phyloP scores from a whole-genome alignment of 2,113 vertebrate genomes.

The Origma solitaria region DNA sequence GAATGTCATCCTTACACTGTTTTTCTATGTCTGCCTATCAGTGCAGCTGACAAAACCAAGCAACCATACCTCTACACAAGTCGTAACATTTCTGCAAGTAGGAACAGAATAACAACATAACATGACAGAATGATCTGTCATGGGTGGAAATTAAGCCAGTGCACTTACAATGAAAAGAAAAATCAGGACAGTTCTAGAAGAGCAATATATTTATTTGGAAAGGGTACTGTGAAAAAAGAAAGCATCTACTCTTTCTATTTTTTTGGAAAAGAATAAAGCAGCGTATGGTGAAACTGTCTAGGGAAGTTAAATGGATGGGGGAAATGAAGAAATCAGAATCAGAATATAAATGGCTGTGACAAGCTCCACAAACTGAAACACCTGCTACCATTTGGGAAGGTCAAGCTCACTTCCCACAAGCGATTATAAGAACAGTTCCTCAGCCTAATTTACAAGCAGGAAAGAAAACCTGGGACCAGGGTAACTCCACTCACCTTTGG shows the following conservation, averaged over 20 bases:
- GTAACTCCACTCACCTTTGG: not conserved
- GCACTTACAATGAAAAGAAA: not conserved
- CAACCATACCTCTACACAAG: not conserved
- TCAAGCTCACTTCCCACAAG: not conserved
- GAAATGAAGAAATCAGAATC: not conserved
- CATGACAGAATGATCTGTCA: not conserved
- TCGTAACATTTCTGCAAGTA: not conserved
- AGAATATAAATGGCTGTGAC: not conserved
- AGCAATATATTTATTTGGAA: not conserved
- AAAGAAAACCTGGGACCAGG: not conserved
- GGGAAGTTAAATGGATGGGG: not conserved
- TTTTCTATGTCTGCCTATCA: not conserved
- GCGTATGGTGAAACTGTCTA: not conserved
- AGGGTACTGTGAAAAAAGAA: not conserved
- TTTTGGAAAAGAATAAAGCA: not conserved
- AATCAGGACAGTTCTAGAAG: not conserved
- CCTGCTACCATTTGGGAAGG: not conserved
- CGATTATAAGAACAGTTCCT: not conserved
- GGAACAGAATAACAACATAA: not conserved
- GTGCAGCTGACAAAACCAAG: not conserved
- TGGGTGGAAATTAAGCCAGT: not conserved
- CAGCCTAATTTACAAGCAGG: not conserved
- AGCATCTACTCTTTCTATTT: not conserved
- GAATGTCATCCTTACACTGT: not conserved
- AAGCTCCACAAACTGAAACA: not conserved